These are phyloP conservation scores for Tigriopus japonicus DNA, from an alignment of 1,140 invertebrate species.

Conservation along the genomic window DNA sequence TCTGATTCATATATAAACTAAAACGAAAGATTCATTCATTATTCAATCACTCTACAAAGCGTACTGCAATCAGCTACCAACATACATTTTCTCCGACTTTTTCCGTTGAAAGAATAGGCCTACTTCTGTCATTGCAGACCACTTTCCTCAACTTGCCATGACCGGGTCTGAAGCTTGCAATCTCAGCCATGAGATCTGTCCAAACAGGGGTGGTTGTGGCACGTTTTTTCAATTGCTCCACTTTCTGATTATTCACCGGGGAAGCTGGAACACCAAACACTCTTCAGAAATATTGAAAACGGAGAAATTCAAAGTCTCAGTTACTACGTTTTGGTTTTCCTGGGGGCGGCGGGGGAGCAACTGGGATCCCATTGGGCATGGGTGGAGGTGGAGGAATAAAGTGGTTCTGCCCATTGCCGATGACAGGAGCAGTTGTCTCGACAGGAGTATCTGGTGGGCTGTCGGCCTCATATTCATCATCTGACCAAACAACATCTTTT, in stretches of 20 bases:
- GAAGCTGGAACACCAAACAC: background rate
- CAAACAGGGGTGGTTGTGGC: constrained; percentile 63
- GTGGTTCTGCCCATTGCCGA: too few relatives aligned
- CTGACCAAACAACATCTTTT: constrained; percentile 4
- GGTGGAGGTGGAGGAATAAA: background rate
- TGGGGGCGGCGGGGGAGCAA: constrained; percentile 9
- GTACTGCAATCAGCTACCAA: background rate
- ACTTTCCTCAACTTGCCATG: constrained; percentile 52
- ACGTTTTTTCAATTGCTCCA: constrained; percentile 44
- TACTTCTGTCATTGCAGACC: constrained; percentile 53
- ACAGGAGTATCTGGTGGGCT: background rate
- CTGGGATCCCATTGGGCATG: constrained; percentile 4
- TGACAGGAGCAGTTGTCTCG: too few relatives aligned
- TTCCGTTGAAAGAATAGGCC: constrained; percentile 29
- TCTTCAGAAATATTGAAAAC: too few relatives aligned
- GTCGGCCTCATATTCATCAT: constrained; percentile 5
- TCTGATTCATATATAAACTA: constrained; percentile 77
- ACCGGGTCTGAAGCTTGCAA: constrained; percentile 34
- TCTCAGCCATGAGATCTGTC: constrained; percentile 72
- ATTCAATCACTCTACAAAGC: background rate
- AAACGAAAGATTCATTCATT: too few relatives aligned
- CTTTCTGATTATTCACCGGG: constrained; percentile 5
- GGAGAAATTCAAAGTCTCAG: too few relatives aligned
- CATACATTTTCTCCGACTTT: constrained; percentile 13
- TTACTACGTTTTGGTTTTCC: too few relatives aligned